Percentiles rank a stretch among this genome's conserved stretches.
These are phyloP conservation scores for Scophthalmus maximus DNA, from an alignment of 2,113 vertebrate genomes.

Conservation along the genomic window DNA sequence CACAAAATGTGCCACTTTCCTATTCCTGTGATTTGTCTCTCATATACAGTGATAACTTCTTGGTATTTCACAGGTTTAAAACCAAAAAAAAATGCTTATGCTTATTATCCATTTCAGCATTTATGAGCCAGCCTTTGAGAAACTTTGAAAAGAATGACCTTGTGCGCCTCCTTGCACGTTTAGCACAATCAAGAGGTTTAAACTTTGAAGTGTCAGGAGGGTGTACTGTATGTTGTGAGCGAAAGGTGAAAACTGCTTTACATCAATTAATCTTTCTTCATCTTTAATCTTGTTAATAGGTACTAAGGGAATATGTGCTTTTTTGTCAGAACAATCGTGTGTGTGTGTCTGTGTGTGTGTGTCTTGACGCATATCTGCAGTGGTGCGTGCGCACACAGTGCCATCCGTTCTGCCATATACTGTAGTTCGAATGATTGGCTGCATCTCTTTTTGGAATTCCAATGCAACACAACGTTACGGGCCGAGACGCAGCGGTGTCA, in stretches of 20 bases:
- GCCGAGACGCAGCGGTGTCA: background rate
- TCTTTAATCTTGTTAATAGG: background rate
- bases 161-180: background rate
- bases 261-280: too few relatives aligned
- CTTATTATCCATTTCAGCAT: conserved; percentile 7
- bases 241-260: background rate
- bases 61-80: conserved; percentile 44
- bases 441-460: conserved; percentile 21
- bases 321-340: background rate
- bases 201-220: background rate
- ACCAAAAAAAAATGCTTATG: background rate
- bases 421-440: conserved; percentile 34
- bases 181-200: conserved; percentile 3
- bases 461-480: conserved; percentile 3
- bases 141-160: background rate
- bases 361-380: background rate
- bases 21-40: conserved; percentile 27
- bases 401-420: conserved; percentile 22
- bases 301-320: background rate
- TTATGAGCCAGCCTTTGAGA: background rate
- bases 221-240: background rate
- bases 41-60: conserved; percentile 38
- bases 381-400: background rate
- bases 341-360: background rate
- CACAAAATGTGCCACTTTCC: conserved; percentile 38